A percentile compares a stretch with the other conserved stretches of the same genome.
Conservation (phyloP, 2,113 vertebrate genomes). For the Crotalus horridus region DNA sequence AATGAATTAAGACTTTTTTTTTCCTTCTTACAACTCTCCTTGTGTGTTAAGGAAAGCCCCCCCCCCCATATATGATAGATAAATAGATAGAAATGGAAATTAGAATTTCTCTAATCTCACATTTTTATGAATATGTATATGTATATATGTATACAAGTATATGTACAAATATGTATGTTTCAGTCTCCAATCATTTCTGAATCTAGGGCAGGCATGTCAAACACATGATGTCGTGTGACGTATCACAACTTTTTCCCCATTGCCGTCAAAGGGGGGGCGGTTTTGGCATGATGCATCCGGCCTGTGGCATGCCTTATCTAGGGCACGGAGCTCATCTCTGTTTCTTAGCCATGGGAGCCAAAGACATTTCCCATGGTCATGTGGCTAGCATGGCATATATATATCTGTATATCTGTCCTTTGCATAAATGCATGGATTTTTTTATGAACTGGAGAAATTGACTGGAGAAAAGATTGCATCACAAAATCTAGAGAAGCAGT, state of each 20-base stretch:
- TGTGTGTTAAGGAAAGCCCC: neutral
- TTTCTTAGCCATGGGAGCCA: neutral
- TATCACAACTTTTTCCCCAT: no score
- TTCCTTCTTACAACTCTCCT: neutral
- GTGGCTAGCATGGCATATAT: no score
- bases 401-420: neutral
- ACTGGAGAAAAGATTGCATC: neutral
- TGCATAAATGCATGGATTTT: neutral
- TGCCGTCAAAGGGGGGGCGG: rapidly evolving
- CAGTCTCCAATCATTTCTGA: no score
- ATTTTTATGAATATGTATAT: neutral
- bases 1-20: neutral
- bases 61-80: neutral
- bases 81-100: neutral
- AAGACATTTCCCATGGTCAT: no score
- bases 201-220: no score
- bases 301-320: no score
- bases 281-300: no score
- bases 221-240: no score
- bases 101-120: neutral
- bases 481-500: neutral
- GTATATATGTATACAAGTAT: no score
- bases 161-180: no score
- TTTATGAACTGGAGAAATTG: neutral
- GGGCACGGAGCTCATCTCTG: neutral